Conservation (phyloP, 2,797 vertebrate genomes). For the Phrynocephalus forsythii region DNA sequence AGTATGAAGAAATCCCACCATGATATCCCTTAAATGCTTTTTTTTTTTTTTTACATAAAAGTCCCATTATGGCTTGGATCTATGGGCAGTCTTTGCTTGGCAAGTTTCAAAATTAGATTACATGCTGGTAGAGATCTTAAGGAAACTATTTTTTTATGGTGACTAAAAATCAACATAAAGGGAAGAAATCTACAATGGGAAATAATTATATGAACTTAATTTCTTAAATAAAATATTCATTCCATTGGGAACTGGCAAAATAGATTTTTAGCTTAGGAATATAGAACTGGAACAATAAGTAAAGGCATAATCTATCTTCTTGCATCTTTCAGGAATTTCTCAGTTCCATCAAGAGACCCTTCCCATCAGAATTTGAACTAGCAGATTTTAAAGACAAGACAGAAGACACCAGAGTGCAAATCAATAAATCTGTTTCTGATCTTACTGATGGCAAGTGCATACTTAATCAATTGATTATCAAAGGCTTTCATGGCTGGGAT, state of each 20-base stretch:
- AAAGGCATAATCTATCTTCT: conserved; percentile 1
- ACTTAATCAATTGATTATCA: conserved; percentile 9
- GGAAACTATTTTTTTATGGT: neutral
- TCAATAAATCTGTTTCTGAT: conserved; percentile 81
- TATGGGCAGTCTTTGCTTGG: neutral
- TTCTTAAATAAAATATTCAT: neutral
- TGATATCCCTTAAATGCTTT: neutral
- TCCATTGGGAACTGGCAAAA: neutral
- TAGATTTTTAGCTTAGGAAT: neutral
- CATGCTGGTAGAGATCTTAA: neutral
- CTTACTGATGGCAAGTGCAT: conserved; percentile 77
- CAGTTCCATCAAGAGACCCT: conserved; percentile 81
- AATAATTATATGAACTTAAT: neutral
- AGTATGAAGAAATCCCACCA: neutral
- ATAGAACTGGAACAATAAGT: neutral
- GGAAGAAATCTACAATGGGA: neutral
- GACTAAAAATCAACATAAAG: neutral
- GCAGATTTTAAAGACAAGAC: conserved; percentile 81
- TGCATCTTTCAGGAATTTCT: conserved; percentile 78
- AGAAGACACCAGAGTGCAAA: conserved; percentile 79
- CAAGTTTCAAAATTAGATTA: neutral
- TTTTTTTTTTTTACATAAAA: neutral
- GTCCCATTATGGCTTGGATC: neutral
- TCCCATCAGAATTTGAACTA: conserved; percentile 80
- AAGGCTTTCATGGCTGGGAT: too few species aligned